Evolutionary conservation across 1,140 invertebrate species (phyloP), one percentile per base, ranked within the genome.

Genomic region (Cydia pomonella): DNA sequence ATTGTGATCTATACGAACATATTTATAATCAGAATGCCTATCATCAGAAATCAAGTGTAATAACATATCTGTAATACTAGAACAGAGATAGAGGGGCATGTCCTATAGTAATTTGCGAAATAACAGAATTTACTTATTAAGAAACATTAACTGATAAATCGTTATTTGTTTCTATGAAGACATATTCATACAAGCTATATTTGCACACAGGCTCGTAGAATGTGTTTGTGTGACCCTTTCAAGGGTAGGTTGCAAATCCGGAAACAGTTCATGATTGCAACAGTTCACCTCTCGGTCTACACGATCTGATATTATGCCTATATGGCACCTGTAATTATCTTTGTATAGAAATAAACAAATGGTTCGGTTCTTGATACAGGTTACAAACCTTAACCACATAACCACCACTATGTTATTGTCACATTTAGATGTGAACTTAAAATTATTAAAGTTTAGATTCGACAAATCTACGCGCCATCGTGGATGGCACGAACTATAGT

Each of bases 211-310:
- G 12, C 13, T 29, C 23, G 27, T 12, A 64, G 62, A 29, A 64
- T 64, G 62, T 63, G 23, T 33, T 33, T 63, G 59, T 29, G 27
- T 64, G 62, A 64, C 62, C 62, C 62, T 64, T 64, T 64, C 62
- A 64, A 64, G 62, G 62, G 62, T 64, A 64, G 62, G 62, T 29
- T 59, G 53, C 53, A 6, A 59, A 4, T 21, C 53, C 53, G 53
- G 53, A 59, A 59, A 21, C 53, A 5, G 18, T 18, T 50, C 18
- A 59, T 21, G 53, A 10, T 59, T 59, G 53, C 53, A 59, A 59
- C 53, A 59, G 18, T 59, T 59, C 53, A 59, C 53, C 53, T 59
- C 53, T 59, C 53, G 18, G 53, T 59, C 53, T 59, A 21, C 47
- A 50, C n/a, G 53, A 59, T 59, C 53, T 59, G 53, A 59, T 59